A percentile compares a stretch with the other conserved stretches of the same genome.
phyloP scores from a whole-genome alignment of 2,888 invertebrate species.

The Andricus quercusramuli region DNA sequence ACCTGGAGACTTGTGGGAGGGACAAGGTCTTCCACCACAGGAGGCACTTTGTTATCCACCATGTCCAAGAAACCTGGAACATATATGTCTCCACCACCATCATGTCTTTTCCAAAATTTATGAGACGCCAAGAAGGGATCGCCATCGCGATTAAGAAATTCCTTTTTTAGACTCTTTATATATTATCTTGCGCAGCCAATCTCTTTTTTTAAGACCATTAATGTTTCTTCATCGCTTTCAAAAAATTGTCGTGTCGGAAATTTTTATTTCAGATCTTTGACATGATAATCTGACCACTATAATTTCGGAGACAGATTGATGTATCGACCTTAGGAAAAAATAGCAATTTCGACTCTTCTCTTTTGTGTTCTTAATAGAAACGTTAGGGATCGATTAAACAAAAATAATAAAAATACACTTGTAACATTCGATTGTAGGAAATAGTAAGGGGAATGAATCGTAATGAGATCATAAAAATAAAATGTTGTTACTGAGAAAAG shows the following conservation, averaged over 20 bases:
- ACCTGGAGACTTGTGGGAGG: slow-evolving; percentile 59
- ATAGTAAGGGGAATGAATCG: neutral
- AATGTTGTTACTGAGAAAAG: slow-evolving; percentile 24
- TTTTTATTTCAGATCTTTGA: slow-evolving; percentile 41
- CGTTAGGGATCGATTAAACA: slow-evolving; percentile 11
- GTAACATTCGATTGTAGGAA: neutral
- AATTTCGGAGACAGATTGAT: slow-evolving; percentile 43
- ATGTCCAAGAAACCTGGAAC: slow-evolving; percentile 25
- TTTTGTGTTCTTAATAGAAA: slow-evolving; percentile 26
- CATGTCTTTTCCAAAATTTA: slow-evolving; percentile 46
- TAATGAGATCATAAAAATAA: slow-evolving; percentile 34
- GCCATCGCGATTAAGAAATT: slow-evolving; percentile 51
- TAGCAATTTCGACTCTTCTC: neutral
- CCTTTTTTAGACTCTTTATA: slow-evolving; percentile 45
- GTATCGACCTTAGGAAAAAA: slow-evolving; percentile 10
- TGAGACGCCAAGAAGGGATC: slow-evolving; percentile 40
- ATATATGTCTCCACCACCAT: slow-evolving; percentile 26
- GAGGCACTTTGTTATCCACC: slow-evolving; percentile 51
- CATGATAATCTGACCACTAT: slow-evolving; percentile 34
- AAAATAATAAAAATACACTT: slow-evolving; percentile 19
- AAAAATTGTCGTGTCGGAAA: slow-evolving; percentile 47
- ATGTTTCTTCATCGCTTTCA: slow-evolving; percentile 44
- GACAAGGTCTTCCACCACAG: slow-evolving; percentile 52
- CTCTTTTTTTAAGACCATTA: slow-evolving; percentile 48
- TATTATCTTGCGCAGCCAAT: slow-evolving; percentile 38